A percentile compares a stretch with the other conserved stretches of the same genome.
Evolutionary conservation across 2,797 vertebrate genomes (phyloP).

Genomic region (Pelobates cultripes): DNA sequence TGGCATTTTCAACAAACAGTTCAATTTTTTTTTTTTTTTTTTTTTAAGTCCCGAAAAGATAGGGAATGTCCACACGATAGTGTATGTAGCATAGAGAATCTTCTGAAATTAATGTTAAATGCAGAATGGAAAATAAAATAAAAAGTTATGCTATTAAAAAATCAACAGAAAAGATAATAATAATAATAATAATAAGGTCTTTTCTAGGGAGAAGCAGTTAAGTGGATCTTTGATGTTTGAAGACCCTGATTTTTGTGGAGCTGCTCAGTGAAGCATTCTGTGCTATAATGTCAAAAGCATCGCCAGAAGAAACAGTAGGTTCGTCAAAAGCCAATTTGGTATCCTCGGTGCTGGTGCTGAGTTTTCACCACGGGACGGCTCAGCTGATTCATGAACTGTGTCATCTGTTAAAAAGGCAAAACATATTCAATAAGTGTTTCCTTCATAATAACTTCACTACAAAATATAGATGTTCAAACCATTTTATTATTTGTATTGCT

Average conservation of each 20-base stretch:
- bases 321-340: slow-evolving; percentile 82
- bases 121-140: slow-evolving; percentile 46
- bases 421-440: slow-evolving; percentile 73
- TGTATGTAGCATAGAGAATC: slow-evolving; percentile 73
- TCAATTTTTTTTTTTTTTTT: not conserved
- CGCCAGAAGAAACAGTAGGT: slow-evolving; percentile 85
- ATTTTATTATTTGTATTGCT: not conserved
- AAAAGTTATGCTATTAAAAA: slow-evolving; percentile 79
- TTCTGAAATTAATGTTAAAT: slow-evolving; percentile 78
- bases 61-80: slow-evolving; percentile 69
- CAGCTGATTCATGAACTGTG: slow-evolving; percentile 95
- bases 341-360: slow-evolving; percentile 83
- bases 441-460: slow-evolving; percentile 59
- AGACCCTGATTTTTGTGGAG: slow-evolving; percentile 80
- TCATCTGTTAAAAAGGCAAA: slow-evolving; percentile 88
- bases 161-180: slow-evolving; percentile 85
- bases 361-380: slow-evolving; percentile 93
- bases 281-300: slow-evolving; percentile 96
- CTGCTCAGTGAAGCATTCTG: slow-evolving; percentile 77
- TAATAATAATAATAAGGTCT: slow-evolving; percentile 84
- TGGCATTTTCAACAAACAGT: slow-evolving; percentile 87
- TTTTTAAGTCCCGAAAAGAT: slow-evolving; percentile 70
- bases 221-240: slow-evolving; percentile 82
- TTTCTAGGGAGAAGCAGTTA: slow-evolving; percentile 84
- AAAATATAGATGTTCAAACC: slow-evolving; percentile 1